Percentiles rank a stretch among this genome's conserved stretches.
phyloP scores from a whole-genome alignment of 2,888 invertebrate genomes.

The Leptinotarsa haldemani region DNA sequence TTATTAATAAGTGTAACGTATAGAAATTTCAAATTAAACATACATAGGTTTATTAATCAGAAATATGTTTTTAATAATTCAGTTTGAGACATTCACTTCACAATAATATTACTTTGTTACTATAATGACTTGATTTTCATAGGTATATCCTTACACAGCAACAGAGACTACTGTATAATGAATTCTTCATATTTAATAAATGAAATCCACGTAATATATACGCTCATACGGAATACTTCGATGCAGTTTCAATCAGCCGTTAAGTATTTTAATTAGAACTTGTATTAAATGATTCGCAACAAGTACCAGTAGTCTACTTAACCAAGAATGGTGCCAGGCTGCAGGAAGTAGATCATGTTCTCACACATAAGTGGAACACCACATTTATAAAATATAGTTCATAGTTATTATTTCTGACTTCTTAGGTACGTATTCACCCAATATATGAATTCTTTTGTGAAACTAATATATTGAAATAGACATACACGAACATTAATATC shows the following conservation, averaged over 20 bases:
- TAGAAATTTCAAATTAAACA: no score
- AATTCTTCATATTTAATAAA: no score
- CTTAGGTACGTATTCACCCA: no score
- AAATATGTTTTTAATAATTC: no score
- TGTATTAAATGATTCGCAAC: conserved; percentile 16
- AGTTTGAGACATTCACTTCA: no score
- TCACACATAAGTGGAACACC: conserved; percentile 31
- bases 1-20: no score
- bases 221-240: neutral
- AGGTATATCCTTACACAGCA: no score
- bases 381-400: conserved; percentile 17
- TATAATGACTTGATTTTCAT: no score
- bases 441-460: neutral
- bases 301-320: conserved; percentile 19
- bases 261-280: conserved; percentile 11
- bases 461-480: neutral
- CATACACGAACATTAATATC: neutral
- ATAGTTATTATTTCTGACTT: neutral
- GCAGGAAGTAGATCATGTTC: conserved; percentile 32
- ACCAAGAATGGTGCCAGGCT: conserved; percentile 16
- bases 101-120: no score
- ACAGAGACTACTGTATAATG: no score
- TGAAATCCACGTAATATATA: no score
- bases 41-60: no score
- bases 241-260: neutral